A percentile compares a stretch with the other conserved stretches of the same genome.
Conservation (phyloP, 2,113 vertebrate genomes). For the Nestor notabilis region DNA sequence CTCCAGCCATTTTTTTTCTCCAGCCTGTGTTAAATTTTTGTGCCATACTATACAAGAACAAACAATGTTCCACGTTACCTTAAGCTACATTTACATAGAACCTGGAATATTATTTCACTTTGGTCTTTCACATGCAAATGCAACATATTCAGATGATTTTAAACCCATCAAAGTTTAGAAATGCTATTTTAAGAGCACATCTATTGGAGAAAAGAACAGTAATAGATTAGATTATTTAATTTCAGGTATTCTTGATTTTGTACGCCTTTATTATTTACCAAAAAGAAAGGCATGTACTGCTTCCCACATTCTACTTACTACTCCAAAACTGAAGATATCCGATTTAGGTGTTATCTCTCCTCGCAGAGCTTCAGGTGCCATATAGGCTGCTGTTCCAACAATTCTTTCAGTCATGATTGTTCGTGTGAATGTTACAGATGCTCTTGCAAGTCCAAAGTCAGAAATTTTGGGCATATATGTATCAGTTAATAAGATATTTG, state of each 20-base stretch:
- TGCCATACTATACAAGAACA: background rate
- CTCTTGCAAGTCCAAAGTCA: constrained; percentile 94
- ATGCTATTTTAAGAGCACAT: background rate
- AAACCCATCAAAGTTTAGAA: background rate
- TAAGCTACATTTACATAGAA: background rate
- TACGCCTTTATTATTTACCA: background rate
- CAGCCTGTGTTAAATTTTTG: background rate
- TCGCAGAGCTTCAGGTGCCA: constrained; percentile 94
- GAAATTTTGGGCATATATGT: constrained; percentile 88
- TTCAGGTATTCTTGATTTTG: background rate
- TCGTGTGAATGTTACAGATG: constrained; percentile 80
- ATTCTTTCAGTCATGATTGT: constrained; percentile 93
- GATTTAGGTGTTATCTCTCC: constrained; percentile 94
- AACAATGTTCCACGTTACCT: background rate
- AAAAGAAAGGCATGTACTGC: background rate
- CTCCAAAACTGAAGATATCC: constrained; percentile 95
- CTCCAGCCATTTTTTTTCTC: background rate
- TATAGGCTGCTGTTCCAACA: constrained; percentile 93
- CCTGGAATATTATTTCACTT: background rate
- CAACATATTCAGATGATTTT: background rate
- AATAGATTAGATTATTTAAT: background rate
- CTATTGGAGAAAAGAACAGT: background rate
- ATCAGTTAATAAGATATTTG: constrained; percentile 91
- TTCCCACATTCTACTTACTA: constrained; percentile 76
- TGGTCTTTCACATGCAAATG: background rate